Evolutionary conservation across 2,888 invertebrate genomes (phyloP).

Genomic region (Drosophila kambysellisi): DNA sequence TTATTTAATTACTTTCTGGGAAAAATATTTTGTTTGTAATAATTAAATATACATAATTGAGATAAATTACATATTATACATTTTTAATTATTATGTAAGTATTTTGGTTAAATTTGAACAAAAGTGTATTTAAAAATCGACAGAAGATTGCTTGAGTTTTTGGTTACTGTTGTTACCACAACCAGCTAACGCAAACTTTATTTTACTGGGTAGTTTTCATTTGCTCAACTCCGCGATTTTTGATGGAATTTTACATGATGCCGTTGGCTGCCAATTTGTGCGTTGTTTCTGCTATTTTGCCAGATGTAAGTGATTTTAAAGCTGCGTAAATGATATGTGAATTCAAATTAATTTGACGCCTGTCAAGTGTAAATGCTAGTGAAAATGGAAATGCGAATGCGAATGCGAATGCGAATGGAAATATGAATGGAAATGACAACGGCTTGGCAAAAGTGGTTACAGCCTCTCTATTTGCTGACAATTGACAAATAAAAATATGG

Average conservation of each 20-base stretch:
- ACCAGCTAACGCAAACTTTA: constrained; percentile 70
- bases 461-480: constrained; percentile 61
- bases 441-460: constrained; percentile 34
- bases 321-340: constrained; percentile 27
- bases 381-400: constrained; percentile 2
- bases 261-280: constrained; percentile 44
- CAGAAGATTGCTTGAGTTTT: not conserved
- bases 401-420: not conserved
- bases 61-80: not conserved
- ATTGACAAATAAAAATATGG: constrained; percentile 77
- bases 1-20: not conserved
- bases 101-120: not conserved
- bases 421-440: constrained; percentile 19
- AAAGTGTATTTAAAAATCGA: constrained; percentile 43
- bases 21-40: not conserved
- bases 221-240: constrained; percentile 71
- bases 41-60: not conserved
- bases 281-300: constrained; percentile 25
- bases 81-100: not conserved
- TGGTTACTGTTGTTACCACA: constrained; percentile 35
- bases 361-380: constrained; percentile 11
- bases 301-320: constrained; percentile 49
- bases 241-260: constrained; percentile 78
- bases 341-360: constrained; percentile 33
- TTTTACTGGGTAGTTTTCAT: constrained; percentile 67